Conservation (phyloP, 2,113 vertebrate genomes). For the Solenodon paradoxus region DNA sequence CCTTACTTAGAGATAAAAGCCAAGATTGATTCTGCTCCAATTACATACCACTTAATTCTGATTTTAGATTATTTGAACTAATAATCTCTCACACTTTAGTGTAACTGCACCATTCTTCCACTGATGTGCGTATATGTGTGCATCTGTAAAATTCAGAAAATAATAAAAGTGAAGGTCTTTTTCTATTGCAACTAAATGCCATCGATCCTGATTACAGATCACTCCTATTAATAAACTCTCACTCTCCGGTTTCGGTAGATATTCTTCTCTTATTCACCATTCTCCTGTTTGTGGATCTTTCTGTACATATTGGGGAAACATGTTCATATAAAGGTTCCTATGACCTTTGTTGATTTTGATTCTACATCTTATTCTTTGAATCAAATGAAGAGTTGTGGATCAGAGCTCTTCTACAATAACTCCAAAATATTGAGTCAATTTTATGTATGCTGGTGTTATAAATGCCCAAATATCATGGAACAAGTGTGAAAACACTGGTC, state of each 20-base stretch:
- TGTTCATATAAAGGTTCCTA: background rate
- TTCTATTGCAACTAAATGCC: slow-evolving; percentile 58
- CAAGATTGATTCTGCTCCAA: background rate
- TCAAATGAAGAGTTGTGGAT: background rate
- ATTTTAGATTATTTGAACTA: background rate
- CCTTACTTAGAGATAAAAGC: background rate
- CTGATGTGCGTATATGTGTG: background rate
- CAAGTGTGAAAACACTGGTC: slow-evolving; percentile 24
- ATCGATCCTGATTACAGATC: slow-evolving; percentile 26
- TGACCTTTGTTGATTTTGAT: background rate
- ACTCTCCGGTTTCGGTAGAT: background rate
- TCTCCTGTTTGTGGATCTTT: slow-evolving; percentile 19
- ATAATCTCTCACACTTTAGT: background rate
- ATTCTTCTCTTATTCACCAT: slow-evolving; percentile 58
- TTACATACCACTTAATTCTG: background rate
- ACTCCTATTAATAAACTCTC: slow-evolving; percentile 45
- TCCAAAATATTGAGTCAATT: background rate
- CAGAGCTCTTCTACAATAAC: background rate
- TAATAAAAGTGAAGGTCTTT: slow-evolving; percentile 10
- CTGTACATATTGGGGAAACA: background rate
- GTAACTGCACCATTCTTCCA: slow-evolving; percentile 31
- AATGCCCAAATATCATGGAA: background rate
- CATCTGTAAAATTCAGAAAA: slow-evolving; percentile 23
- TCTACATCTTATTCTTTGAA: background rate
- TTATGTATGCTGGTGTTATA: background rate